Base-by-base conservation (phyloP, 2,113 vertebrate genomes). In the Pygoscelis antarcticus region DNA sequence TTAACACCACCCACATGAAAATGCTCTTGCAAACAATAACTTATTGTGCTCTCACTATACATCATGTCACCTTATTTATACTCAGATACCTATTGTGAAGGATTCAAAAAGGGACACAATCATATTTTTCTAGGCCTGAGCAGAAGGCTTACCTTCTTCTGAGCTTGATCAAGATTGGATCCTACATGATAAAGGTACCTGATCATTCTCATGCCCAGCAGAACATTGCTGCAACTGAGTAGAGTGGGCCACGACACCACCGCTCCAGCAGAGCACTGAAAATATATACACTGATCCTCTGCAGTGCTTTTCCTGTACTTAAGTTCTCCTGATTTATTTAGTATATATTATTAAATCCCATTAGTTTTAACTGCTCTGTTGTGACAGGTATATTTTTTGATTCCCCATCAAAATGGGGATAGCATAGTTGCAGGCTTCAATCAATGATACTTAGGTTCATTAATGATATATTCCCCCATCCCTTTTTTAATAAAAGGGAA, bases 1-100 rank as follows among this genome's bases (percentile, higher is more conserved):
- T 77, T 86, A 96, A 74, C 52, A 88, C 16, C 80, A 78, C 29
- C 71, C 38, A 94, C 68, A 17, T 69, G 21, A 89, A 91, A 95
- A 65, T 11, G 20, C 13, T 87, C 57, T 71, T 69, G 79, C 49
- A 83, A 91, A 87, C 34, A 72, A 54, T 72, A 91, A 57, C 17
- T 84, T 62, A 4, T 4, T 3, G 11, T 46, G n/a, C 47, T 80
- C 44, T 89, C 23, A 20, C 47, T 71, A 74, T n/a, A 47, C 8
- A 83, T 71, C 49, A 25, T 14, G 23, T 44, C 29, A 70, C 36
- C 25, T 86, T 92, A 84, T 30, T 64, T 75, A 79, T 52, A 55
- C 32, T 88, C 44, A 77, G 70, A 32, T 16, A 68, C 2, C 51
- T 89, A 40, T 29, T 52, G 21, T 36, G 27, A 91, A 64, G 34